Evolutionary conservation across 2,888 invertebrate species (phyloP), one percentile per base, ranked within the genome.

Genomic region (Luperina testacea): DNA sequence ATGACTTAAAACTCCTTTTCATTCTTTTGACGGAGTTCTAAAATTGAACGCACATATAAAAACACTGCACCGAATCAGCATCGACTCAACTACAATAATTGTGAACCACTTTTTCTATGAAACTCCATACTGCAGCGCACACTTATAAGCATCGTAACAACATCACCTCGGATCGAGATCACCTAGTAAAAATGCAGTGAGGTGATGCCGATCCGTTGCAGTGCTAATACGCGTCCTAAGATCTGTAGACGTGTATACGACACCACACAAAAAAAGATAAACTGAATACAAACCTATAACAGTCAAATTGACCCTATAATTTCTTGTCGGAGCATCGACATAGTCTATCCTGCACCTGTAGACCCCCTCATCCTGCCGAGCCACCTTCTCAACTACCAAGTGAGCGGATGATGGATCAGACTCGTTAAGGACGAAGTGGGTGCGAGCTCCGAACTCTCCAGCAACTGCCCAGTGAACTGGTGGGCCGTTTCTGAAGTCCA

Each of bases 281-380:
- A 13, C 17, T 13, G 5, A 32, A 51, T 81, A 97, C 98, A 97
- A 95, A 99, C 99, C 98, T 92, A 99, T 98, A 93, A 99, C 98
- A 89, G 98, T 98, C 89, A 99, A 97, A 93, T 98, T 99, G 91
- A 99, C 98, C 91, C 98, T 97, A 92, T 98, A 98, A 94, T 99
- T 99, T 90, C 98, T 97, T 0, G 99, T 99, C 0, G 99, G 99
- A 0, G 98, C 98, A 94, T 99, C 98, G 82, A 98, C 97, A 92
- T 99, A 99, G 96, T 99, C 99, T 87, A 99, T 98, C 88, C 99
- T 97, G 94, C 99, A 99, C 78, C 99, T 97, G 94, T 98, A 99
- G 64, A 98, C 95, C 6, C 99, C 99, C 89, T 98, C 98, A 90
- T 99, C 99, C 48, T 97, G 97, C 67, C 97, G 94, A 78, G 97